Evolutionary conservation across 2,797 vertebrate genomes (phyloP).

Genomic region (Argyrosomus regius): DNA sequence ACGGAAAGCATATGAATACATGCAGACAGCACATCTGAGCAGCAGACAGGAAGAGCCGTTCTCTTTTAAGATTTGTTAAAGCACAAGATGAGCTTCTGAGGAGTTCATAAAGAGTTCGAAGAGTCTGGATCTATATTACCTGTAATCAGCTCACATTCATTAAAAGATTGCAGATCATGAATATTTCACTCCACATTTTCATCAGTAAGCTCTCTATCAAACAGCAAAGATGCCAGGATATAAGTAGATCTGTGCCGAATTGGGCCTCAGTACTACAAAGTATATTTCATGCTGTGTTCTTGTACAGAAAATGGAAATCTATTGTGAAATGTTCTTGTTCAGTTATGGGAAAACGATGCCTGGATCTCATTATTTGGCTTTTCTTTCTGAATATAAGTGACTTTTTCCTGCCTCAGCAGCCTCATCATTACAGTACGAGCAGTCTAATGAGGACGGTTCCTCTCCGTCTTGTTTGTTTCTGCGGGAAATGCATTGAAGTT

Average conservation of each 20-base stretch:
- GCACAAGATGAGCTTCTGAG: background rate
- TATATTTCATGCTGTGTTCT: background rate
- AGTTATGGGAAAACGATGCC: background rate
- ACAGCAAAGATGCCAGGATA: background rate
- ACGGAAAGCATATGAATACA: background rate
- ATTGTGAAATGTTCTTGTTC: background rate
- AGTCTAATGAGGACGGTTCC: slow-evolving; percentile 27
- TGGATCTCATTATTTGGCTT: slow-evolving; percentile 35
- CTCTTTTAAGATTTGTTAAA: background rate
- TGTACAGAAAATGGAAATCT: background rate
- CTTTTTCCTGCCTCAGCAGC: slow-evolving; percentile 12
- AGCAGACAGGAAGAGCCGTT: slow-evolving; percentile 7
- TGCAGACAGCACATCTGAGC: background rate
- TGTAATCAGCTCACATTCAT: background rate
- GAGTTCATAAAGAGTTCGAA: background rate
- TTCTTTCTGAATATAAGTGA: background rate
- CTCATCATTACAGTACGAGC: slow-evolving; percentile 10
- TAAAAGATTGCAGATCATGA: background rate
- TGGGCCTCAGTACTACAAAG: no score
- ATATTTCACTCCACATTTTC: background rate
- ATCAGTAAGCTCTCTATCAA: background rate
- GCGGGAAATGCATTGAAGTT: background rate
- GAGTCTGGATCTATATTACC: background rate
- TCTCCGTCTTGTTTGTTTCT: slow-evolving; percentile 23
- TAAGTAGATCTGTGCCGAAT: background rate